Evolutionary conservation across 2,888 invertebrate genomes (phyloP), one percentile per base, ranked within the genome.

Genomic region (Timema cristinae): DNA sequence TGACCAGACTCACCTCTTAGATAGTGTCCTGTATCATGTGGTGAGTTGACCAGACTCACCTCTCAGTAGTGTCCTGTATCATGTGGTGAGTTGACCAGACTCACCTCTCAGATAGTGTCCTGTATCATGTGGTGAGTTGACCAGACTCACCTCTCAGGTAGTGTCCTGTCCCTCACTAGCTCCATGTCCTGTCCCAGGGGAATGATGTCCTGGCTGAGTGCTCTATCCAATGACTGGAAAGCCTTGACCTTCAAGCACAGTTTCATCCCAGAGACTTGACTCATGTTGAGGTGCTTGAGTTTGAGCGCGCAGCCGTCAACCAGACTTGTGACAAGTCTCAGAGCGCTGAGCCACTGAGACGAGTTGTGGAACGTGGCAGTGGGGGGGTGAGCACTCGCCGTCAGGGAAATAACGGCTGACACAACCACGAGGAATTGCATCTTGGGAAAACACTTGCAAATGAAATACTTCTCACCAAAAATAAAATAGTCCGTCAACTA

Each of bases 171-270:
- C 50, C 86, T 83, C 48, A 90, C 86, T 67, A 92, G 81, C 75
- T 88, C 86, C 66, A 91, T 83, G 7, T 90, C 90, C 61, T 87
- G 86, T 16, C 85, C 84, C 11, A 92, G 79, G 0, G 88, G 86
- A 72, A 91, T 89, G 59, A 87, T 81, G 76, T 90, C 88, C 6
- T 86, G 83, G 10, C 83, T 83, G 71, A 90, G 82, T 0, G 88
- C 82, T 16, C 86, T 83, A 79, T 91, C 90, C 75, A 91, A 81
- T 5, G 87, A 86, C 67, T 84, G 82, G 76, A 90, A 77, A 67
- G 86, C 78, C 8, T 78, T 77, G 10, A 77, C 75, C 72, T 80
- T 80, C 66, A 81, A 74, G 50, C 81, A 81, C 32, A 72, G 73
- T 32, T 77, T 76, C 9, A 81, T 76, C 11, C 73, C 76, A 32